These are phyloP conservation scores for Thunnus albacares DNA, from an alignment of 2,797 vertebrate genomes.

Conservation along the genomic window DNA sequence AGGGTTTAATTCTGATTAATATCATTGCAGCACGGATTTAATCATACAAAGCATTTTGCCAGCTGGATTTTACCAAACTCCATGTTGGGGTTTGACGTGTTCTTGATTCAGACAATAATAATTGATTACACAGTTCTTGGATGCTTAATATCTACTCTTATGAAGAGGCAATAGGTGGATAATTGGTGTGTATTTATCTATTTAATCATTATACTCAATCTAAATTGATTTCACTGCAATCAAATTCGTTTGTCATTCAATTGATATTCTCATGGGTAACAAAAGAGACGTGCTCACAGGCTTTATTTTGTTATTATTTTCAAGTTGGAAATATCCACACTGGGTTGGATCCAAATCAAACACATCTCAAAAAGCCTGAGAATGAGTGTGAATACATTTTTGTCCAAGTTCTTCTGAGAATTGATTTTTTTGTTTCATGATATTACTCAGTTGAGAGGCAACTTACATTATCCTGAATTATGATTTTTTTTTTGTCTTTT, in stretches of 20 bases:
- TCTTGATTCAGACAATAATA: neutral
- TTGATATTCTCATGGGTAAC: neutral
- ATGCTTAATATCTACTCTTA: neutral
- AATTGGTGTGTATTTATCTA: neutral
- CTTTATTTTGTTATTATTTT: neutral
- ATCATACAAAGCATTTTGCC: neutral
- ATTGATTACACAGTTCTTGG: neutral
- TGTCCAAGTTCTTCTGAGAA: neutral
- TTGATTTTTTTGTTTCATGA: neutral
- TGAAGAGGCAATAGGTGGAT: neutral
- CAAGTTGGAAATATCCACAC: neutral
- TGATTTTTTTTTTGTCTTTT: neutral
- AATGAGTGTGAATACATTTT: neutral
- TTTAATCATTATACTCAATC: neutral
- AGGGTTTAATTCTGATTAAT: no score
- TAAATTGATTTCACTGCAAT: neutral
- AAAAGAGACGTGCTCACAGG: neutral
- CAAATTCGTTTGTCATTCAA: neutral
- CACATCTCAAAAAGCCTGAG: neutral
- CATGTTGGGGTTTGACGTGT: neutral
- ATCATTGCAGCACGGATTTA: conserved; percentile 12
- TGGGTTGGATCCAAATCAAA: neutral
- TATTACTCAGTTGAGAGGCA: neutral
- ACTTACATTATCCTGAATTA: neutral
- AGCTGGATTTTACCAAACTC: conserved; percentile 12